Base-by-base conservation (phyloP, 1,140 invertebrate species). In the Anthonomus grandis region DNA sequence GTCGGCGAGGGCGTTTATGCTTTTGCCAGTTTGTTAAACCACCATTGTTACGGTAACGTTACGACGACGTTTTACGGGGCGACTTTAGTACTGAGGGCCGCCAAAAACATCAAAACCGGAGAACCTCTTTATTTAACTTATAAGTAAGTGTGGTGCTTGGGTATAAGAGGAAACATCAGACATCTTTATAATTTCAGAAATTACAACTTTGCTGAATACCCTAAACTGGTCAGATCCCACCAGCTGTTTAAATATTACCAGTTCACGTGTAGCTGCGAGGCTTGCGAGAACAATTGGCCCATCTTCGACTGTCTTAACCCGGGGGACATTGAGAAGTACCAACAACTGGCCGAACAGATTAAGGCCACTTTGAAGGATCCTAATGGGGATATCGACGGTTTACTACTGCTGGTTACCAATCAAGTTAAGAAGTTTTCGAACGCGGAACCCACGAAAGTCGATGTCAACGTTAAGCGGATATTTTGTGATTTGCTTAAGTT, bases 261-360 rank as follows among this genome's bases (percentile, higher is more conserved):
- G 68, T 95, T 97, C 70, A 73, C 75, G 4, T 97, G 94, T 70
- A 65, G 78, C 4, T 96, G 93, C 75, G 74, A 81, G 42, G 84
- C 90, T n/a, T 97, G 93, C 71, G 51, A 73, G 4, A 72, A 83
- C 41, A 78, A 89, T 57, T 92, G 89, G 84, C 87, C 89, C 2
- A 74, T 74, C 0, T 89, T 86, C 66, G 59, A 70, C 0, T 66
- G 76, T 0, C 66, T 81, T 57, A 53, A 27, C 34, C 13, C 25
- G 3, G 57, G 57, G n/a, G 41, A 48, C 25, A 18, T 49, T 6
- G 34, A 49, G 21, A 49, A 57, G 22, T 57, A 57, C 18, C 46
- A 50, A 17, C 42, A 49, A 31, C 15, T 57, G 13, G 55, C 36
- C 1, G 55, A 57, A 3, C 37, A 27, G 24, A 41, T 57, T 13